These are phyloP conservation scores for Propithecus perrieri DNA, from an alignment of 2,797 vertebrate genomes.

Conservation along the genomic window DNA sequence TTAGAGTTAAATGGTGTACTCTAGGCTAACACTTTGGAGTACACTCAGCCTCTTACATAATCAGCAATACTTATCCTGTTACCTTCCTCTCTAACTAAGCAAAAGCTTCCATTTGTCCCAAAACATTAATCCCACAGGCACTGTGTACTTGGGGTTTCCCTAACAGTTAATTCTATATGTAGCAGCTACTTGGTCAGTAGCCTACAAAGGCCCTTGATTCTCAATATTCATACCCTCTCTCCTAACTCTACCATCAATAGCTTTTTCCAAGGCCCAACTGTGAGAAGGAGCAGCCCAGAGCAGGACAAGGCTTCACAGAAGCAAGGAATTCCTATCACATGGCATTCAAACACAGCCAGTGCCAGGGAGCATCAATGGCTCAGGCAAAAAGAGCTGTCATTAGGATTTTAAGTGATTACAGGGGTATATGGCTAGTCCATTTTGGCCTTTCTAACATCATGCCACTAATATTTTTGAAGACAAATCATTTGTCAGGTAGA, in stretches of 20 bases:
- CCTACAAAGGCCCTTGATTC: neutral
- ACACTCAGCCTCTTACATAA: neutral
- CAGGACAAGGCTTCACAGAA: neutral
- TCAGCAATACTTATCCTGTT: neutral
- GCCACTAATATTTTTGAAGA: neutral
- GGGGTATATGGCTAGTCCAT: neutral
- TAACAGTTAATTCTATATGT: neutral
- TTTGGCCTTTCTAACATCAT: neutral
- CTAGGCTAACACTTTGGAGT: neutral
- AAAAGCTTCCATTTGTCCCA: constrained; percentile 8
- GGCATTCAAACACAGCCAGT: neutral
- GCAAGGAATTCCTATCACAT: neutral
- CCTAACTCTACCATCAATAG: neutral
- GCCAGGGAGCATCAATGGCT: neutral
- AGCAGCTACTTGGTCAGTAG: neutral
- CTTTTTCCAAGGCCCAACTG: neutral
- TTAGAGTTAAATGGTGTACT: neutral
- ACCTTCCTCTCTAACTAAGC: constrained; percentile 23
- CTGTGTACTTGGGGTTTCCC: neutral
- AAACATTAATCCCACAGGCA: neutral
- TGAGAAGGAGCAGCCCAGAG: neutral
- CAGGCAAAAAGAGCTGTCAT: neutral
- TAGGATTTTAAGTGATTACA: neutral
- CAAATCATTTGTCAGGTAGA: neutral
- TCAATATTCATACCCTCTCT: neutral